Evolutionary conservation across 2,797 vertebrate genomes (phyloP).

Genomic region (Sebastes variabilis): DNA sequence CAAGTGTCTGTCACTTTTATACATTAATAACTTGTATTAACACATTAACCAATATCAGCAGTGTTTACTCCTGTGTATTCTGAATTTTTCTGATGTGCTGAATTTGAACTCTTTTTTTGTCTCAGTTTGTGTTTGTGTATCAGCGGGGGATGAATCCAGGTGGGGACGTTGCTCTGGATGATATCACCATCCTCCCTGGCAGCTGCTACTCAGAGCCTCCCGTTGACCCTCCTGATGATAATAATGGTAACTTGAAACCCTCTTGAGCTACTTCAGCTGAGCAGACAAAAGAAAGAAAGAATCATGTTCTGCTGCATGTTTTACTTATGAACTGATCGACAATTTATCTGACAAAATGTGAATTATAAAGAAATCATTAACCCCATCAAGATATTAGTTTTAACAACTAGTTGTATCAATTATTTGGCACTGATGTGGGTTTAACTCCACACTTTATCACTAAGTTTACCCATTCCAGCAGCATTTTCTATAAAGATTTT

Average conservation of each 20-base stretch:
- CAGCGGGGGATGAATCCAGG: constrained; percentile 56
- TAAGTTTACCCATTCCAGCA: background rate
- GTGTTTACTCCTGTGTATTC: background rate
- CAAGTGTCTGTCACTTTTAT: background rate
- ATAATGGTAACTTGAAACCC: constrained; percentile 34
- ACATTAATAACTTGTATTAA: background rate
- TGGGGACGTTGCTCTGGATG: constrained; percentile 80
- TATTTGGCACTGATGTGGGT: background rate
- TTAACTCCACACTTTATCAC: background rate
- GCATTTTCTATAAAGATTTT: background rate
- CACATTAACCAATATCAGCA: background rate
- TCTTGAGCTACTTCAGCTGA: background rate
- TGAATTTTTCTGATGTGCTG: background rate
- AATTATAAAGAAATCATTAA: background rate
- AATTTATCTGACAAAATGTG: background rate
- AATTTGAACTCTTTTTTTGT: constrained; percentile 14
- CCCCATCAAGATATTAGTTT: background rate
- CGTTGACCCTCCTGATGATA: constrained; percentile 6
- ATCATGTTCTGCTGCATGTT: background rate
- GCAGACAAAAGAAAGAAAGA: background rate
- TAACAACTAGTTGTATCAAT: background rate
- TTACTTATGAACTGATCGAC: background rate
- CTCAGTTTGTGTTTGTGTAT: constrained; percentile 81
- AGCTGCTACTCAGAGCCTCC: constrained; percentile 61
- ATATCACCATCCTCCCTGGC: constrained; percentile 59